Evolutionary conservation across 2,888 invertebrate species (phyloP), one percentile per base, ranked within the genome.

Genomic region (Pegoplata infirma): DNA sequence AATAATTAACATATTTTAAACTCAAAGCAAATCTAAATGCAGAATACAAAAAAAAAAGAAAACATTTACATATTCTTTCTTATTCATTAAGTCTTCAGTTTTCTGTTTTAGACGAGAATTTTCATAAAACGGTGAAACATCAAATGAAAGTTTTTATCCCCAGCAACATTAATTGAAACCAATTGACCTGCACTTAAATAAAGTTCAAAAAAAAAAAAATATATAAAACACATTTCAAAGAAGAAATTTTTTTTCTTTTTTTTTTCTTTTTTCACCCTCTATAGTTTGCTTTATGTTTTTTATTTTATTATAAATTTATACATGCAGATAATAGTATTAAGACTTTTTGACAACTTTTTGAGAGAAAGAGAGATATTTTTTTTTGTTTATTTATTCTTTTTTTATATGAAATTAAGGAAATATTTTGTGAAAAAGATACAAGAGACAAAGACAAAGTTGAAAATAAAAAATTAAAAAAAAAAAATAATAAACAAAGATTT

Each of bases 111-210:
- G 23, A 14, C 28, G 63, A 55, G 64, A 69, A 64, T 64, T 74
- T 64, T 44, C 61, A 56, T 68, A 69, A n/a, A 69, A 76, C 63
- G 75, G 61, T 64, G 12, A 69, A 76, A 76, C 68, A 68, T 78
- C 73, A 73, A 77, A 73, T 69, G 59, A 74, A 74, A 78, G 63
- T 69, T 69, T n/a, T 36, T 59, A 51, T 67, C 47, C 55, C 64
- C 49, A 25, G 28, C 16, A 17, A 19, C 51, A 66, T 69, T 78
- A 78, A 78, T 78, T 78, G 69, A 78, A 78, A 78, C 69, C 69
- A 78, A 78, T 78, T 78, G 78, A 78, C 78, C 78, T 78, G 78
- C 64, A 56, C 78, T 78, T 63, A 69, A 74, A 59, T 51, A 74
- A 69, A 78, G 78, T 78, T 78, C 78, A 78, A 47, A 73, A n/a